Conservation (phyloP, 2,113 vertebrate genomes). For the Cryptomyrus ogoouensis region DNA sequence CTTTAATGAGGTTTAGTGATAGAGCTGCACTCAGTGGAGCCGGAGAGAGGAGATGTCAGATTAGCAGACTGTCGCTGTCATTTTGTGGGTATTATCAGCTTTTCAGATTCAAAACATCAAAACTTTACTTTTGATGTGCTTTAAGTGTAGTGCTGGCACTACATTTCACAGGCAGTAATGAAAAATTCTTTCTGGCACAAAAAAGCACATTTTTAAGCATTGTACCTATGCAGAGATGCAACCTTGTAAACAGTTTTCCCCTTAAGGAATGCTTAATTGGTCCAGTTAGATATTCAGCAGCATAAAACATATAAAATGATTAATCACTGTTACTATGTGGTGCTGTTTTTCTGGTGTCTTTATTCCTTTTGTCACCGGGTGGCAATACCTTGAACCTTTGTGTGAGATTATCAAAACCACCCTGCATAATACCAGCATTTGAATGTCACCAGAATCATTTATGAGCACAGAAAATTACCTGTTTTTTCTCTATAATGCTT, state of each 20-base stretch:
- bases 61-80: neutral
- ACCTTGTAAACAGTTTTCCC: neutral
- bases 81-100: conserved; percentile 2
- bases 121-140: conserved; percentile 6
- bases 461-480: neutral
- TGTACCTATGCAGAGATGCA: neutral
- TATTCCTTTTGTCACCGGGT: neutral
- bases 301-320: neutral
- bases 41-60: conserved; percentile 2
- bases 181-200: neutral
- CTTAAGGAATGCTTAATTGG: neutral
- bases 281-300: neutral
- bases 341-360: neutral
- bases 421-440: neutral
- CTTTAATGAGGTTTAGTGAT: conserved; percentile 1
- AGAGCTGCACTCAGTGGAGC: neutral
- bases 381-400: neutral
- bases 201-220: neutral
- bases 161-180: neutral
- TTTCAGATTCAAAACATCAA: conserved; percentile 1
- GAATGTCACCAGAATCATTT: neutral
- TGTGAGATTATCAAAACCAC: neutral
- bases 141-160: neutral
- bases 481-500: neutral
- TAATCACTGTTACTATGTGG: neutral